Percentiles rank a stretch among this genome's conserved stretches.
These are phyloP conservation scores for Tenualosa ilisha DNA, from an alignment of 2,797 vertebrate genomes.

Conservation along the genomic window DNA sequence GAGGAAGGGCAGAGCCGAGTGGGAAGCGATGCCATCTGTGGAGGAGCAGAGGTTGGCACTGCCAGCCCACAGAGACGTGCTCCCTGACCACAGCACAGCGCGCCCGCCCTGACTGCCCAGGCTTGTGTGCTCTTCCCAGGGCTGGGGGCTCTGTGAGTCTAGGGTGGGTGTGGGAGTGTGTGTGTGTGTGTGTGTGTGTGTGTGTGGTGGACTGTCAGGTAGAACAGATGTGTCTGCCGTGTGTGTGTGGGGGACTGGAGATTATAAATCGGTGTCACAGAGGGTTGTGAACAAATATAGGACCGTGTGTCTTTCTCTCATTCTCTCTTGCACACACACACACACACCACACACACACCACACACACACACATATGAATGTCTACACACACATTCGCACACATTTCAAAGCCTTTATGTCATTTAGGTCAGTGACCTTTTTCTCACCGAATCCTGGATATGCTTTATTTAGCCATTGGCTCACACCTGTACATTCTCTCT, in stretches of 20 bases:
- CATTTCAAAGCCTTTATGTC: background rate
- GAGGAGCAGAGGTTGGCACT: background rate
- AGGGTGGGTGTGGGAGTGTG: background rate
- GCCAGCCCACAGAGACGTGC: constrained; percentile 5
- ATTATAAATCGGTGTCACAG: constrained; percentile 21
- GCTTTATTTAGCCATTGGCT: background rate
- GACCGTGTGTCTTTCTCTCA: background rate
- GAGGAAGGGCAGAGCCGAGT: background rate
- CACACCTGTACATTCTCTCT: background rate
- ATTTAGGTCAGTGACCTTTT: constrained; percentile 18
- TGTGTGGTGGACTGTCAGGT: background rate
- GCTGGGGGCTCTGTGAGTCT: constrained; percentile 1
- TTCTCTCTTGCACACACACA: background rate
- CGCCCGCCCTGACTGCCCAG: constrained; percentile 1
- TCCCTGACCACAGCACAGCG: background rate
- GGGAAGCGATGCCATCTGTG: background rate
- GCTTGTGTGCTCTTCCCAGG: constrained; percentile 14
- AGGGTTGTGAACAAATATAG: constrained; percentile 25
- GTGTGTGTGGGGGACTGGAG: constrained; percentile 20
- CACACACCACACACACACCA: background rate
- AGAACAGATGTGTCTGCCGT: constrained; percentile 2
- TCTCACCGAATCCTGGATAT: background rate
- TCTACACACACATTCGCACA: background rate
- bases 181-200: background rate
- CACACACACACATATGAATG: background rate